Conservation (phyloP, 2,113 vertebrate genomes). For the Pedetes capensis region DNA sequence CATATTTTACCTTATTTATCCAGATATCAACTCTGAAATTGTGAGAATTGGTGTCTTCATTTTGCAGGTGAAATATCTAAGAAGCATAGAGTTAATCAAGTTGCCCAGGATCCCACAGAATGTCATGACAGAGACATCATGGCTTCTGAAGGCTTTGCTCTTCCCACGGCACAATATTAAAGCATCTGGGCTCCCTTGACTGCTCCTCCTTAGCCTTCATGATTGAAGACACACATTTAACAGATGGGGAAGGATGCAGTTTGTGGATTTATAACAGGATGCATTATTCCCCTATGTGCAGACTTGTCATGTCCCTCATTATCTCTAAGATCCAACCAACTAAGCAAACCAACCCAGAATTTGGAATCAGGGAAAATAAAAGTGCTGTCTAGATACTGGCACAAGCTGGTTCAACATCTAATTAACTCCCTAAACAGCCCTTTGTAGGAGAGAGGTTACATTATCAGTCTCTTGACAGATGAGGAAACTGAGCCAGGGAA, state of each 20-base stretch:
- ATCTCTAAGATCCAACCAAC: constrained; percentile 45
- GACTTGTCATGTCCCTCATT: constrained; percentile 57
- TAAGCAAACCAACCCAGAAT: constrained; percentile 44
- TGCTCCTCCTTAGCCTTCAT: constrained; percentile 15
- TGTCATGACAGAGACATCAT: neutral
- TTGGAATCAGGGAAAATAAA: constrained; percentile 40
- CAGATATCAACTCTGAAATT: neutral
- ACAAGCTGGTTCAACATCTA: constrained; percentile 12
- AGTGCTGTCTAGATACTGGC: neutral
- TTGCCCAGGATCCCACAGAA: neutral
- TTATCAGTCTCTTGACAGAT: constrained; percentile 31
- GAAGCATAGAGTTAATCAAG: neutral
- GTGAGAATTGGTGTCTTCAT: neutral
- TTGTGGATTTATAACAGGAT: constrained; percentile 22
- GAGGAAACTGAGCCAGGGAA: constrained; percentile 36
- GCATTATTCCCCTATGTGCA: neutral
- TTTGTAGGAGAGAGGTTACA: neutral
- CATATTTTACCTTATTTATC: neutral
- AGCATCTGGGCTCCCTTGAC: constrained; percentile 5
- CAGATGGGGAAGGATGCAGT: constrained; percentile 28
- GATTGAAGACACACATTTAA: constrained; percentile 45
- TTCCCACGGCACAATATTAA: neutral
- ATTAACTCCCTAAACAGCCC: constrained; percentile 18
- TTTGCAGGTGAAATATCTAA: constrained; percentile 27
- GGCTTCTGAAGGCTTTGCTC: neutral